Conservation (phyloP, 1,140 invertebrate genomes). For the Augochlora pura region DNA sequence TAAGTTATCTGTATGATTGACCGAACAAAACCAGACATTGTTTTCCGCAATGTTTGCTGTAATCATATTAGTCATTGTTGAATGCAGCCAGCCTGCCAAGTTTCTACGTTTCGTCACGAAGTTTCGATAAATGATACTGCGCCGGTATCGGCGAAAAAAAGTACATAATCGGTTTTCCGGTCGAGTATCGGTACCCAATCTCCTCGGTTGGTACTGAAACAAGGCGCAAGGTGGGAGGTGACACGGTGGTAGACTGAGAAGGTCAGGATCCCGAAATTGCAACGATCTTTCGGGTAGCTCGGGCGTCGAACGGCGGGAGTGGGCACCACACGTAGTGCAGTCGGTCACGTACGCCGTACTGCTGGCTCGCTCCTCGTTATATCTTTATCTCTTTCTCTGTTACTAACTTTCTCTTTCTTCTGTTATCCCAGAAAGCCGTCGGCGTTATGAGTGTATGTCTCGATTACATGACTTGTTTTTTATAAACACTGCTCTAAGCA, state of each 20-base stretch:
- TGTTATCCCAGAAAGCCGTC: conserved; percentile 8
- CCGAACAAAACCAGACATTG: not conserved
- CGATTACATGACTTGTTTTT: conserved; percentile 2
- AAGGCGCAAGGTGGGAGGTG: not conserved
- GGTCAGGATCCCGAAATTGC: conserved; percentile 63
- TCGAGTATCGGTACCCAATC: conserved; percentile 14
- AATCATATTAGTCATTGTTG: conserved; percentile 12
- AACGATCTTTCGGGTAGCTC: conserved; percentile 36
- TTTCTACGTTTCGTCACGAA: conserved; percentile 9
- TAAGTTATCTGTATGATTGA: not conserved
- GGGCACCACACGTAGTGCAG: conserved; percentile 59
- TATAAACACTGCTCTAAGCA: not conserved
- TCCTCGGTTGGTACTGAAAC: not conserved
- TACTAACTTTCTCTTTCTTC: conserved; percentile 42
- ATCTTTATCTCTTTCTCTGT: conserved; percentile 36
- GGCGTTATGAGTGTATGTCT: not conserved
- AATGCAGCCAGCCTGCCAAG: not conserved
- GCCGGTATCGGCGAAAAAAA: not conserved
- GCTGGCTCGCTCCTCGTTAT: conserved; percentile 23
- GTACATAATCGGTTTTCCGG: not conserved
- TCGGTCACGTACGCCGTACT: conserved; percentile 72
- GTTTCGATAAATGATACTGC: not conserved
- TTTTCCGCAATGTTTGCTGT: not conserved
- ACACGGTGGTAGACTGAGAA: conserved; percentile 45
- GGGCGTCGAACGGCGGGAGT: conserved; percentile 31